Evolutionary conservation across 2,797 vertebrate genomes (phyloP).

Genomic region (Megaceryle alcyon): DNA sequence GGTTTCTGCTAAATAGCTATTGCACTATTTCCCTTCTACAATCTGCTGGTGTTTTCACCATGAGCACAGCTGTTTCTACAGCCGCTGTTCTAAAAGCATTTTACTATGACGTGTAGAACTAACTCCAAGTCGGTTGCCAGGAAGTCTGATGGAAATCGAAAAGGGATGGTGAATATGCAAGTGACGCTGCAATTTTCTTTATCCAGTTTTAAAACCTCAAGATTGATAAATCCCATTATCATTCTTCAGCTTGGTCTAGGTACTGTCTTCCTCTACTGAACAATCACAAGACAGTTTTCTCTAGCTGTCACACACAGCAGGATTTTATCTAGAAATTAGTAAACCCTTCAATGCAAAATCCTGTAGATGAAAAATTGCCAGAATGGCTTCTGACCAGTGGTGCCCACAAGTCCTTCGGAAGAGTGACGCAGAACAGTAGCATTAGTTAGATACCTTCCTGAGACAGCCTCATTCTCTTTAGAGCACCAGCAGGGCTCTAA

Average conservation of each 20-base stretch:
- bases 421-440: neutral
- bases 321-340: neutral
- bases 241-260: neutral
- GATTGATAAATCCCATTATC: neutral
- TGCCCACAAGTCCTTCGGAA: neutral
- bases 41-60: neutral
- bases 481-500: neutral
- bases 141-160: neutral
- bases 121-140: neutral
- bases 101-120: slow-evolving; percentile 54
- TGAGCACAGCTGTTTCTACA: neutral
- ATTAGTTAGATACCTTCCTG: neutral
- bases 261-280: neutral
- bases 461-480: neutral
- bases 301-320: neutral
- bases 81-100: neutral
- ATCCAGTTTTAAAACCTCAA: neutral
- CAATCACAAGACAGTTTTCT: neutral
- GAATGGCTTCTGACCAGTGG: neutral
- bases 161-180: neutral
- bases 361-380: neutral
- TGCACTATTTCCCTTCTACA: neutral
- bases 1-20: neutral
- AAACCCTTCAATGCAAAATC: neutral
- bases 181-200: neutral